Evolutionary conservation across 2,888 invertebrate genomes (phyloP).

Genomic region (Lasioglossum figueresi): DNA sequence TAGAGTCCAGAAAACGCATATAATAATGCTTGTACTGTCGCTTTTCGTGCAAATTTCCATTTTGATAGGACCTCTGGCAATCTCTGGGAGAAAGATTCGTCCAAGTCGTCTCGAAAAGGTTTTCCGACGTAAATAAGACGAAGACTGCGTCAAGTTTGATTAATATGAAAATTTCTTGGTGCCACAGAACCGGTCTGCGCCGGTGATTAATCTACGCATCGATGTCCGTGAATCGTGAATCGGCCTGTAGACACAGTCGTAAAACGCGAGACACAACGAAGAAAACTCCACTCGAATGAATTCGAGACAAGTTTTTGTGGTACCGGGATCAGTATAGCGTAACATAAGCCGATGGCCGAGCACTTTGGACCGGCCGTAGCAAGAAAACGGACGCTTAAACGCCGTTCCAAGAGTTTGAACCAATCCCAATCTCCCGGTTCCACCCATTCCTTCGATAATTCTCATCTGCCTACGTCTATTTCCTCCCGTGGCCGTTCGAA

Average conservation of each 20-base stretch:
- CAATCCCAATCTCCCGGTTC: not conserved
- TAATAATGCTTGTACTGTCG: too few species aligned
- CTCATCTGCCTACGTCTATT: conserved; percentile 25
- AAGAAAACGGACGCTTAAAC: not conserved
- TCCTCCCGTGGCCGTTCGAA: conserved; percentile 17
- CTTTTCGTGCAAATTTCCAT: too few species aligned
- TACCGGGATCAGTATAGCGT: conserved; percentile 8
- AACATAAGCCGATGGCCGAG: not conserved
- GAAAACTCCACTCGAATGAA: conserved; percentile 7
- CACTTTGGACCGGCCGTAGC: not conserved
- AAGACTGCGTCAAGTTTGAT: not conserved
- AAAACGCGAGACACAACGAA: not conserved
- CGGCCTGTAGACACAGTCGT: not conserved
- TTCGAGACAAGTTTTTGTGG: conserved; percentile 18
- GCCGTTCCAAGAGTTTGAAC: conserved; percentile 15
- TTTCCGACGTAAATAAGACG: not conserved
- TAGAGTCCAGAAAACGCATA: too few species aligned
- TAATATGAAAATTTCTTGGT: not conserved
- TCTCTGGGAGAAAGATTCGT: not conserved
- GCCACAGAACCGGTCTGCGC: not conserved
- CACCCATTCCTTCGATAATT: conserved; percentile 30
- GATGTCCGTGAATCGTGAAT: not conserved
- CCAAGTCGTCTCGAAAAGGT: not conserved
- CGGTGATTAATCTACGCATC: not conserved
- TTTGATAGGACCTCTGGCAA: too few species aligned